These are phyloP conservation scores for Euwallacea similis DNA, from an alignment of 1,140 invertebrate genomes.

Conservation along the genomic window DNA sequence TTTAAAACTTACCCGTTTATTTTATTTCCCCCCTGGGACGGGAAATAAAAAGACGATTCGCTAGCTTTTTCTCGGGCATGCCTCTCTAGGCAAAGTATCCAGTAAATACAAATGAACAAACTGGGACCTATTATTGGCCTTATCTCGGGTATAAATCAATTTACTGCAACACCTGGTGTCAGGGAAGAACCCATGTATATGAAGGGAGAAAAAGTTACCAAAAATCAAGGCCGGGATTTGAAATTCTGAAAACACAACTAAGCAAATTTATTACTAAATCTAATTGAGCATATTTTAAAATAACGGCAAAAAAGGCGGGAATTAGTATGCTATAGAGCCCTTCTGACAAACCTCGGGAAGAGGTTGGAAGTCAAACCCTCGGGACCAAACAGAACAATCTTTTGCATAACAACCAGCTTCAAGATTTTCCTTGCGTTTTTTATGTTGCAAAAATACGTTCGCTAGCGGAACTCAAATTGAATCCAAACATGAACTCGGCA, in stretches of 20 bases:
- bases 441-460: slow-evolving; percentile 10
- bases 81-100: slow-evolving; percentile 40
- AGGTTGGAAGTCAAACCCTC: slow-evolving; percentile 44
- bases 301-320: slow-evolving; percentile 44
- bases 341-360: slow-evolving; percentile 43
- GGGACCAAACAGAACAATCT: slow-evolving; percentile 44
- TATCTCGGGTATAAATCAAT: slow-evolving; percentile 41
- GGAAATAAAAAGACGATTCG: slow-evolving; percentile 39
- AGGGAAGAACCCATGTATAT: neutral
- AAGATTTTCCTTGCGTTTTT: slow-evolving; percentile 23
- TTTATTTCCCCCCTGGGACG: slow-evolving; percentile 34
- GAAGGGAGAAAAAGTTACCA: too few relatives aligned
- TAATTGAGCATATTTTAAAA: slow-evolving; percentile 33
- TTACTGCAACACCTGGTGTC: slow-evolving; percentile 22
- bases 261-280: slow-evolving; percentile 4
- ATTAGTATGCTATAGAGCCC: slow-evolving; percentile 46
- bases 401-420: slow-evolving; percentile 43
- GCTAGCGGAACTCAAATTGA: slow-evolving; percentile 14
- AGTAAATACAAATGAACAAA: slow-evolving; percentile 41
- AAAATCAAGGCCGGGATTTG: too few relatives aligned
- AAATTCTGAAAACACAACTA: too few relatives aligned
- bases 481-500: slow-evolving; percentile 15
- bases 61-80: slow-evolving; percentile 36
- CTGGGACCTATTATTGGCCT: slow-evolving; percentile 39
- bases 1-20: slow-evolving; percentile 39